A percentile compares a stretch with the other conserved stretches of the same genome.
phyloP scores from a whole-genome alignment of 2,797 vertebrate genomes.

The Dicrostonyx torquatus region DNA sequence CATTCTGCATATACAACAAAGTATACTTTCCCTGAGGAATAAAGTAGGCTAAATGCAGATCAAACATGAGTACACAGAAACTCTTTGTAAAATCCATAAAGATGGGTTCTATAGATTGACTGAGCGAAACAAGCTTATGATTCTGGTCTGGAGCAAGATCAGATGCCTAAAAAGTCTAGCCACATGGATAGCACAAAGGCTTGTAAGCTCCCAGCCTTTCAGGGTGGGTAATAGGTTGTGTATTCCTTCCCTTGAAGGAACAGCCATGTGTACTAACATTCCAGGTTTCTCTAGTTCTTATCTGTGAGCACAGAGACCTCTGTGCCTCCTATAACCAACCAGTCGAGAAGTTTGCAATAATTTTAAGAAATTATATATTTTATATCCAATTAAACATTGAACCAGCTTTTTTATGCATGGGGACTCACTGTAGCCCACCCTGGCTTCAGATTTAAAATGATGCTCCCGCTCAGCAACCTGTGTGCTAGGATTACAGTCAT shows the following conservation, averaged over 20 bases:
- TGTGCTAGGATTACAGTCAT: neutral
- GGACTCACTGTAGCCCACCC: neutral
- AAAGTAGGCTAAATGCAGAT: neutral
- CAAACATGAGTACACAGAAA: neutral
- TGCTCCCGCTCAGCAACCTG: neutral
- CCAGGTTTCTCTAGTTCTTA: neutral
- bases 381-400: neutral
- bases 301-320: neutral
- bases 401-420: neutral
- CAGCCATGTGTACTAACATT: neutral
- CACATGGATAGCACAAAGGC: neutral
- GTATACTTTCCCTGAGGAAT: neutral
- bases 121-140: neutral
- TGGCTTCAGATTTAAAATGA: neutral
- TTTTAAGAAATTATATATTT: constrained; percentile 23
- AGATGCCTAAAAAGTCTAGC: neutral
- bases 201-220: neutral
- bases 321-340: neutral
- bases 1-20: neutral
- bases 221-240: neutral
- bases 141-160: neutral
- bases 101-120: neutral
- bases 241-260: neutral
- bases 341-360: neutral
- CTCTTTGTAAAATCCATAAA: neutral